Evolutionary conservation across 2,797 vertebrate genomes (phyloP), one percentile per base, ranked within the genome.

Genomic region (Discoglossus pictus): DNA sequence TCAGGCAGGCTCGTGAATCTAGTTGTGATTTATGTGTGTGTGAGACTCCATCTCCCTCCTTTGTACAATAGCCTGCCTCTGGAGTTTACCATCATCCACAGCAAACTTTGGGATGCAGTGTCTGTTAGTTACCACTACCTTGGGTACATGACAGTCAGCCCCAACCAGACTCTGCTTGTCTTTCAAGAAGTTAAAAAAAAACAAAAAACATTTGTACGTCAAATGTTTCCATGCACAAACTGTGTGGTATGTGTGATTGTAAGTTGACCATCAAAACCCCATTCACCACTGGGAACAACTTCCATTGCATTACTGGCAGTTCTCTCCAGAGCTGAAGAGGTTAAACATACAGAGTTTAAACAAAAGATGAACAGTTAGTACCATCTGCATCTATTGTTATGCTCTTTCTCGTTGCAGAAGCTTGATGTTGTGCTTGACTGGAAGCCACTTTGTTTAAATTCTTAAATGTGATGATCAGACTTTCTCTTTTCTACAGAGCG

Each of bases 401-500:
- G 2, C 77, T 81, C 78, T 82, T 79, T 80, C 80, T 75, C 69
- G 75, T 83, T 76, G 78, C 82, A 84, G 82, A 81, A 82, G 79
- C 80, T 81, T 79, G 78, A 81, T 83, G 47, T 83, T 80, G 68
- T 80, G 69, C 79, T 85, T 83, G 75, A 85, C 81, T 84, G 81
- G 86, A 85, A 89, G 79, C 75, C 80, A 82, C 67, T 75, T 77
- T 72, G 83, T 78, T 76, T 74, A 64, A 83, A 82, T 85, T 82
- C 82, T 73, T 84, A 82, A 82, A 81, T 84, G 82, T 89, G 86
- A 89, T 89, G 88, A 87, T 89, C 88, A 89, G 89, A 87, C 85
- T 87, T 89, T 90, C 87, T 91, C 88, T 92, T 88, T 91, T 84
- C 90, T 88, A 84, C 87, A 89, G 88, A 90, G 82, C 80, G 77